Evolutionary conservation across 2,797 vertebrate species (phyloP), one percentile per base, ranked within the genome.

Genomic region (Luscinia megarhynchos): DNA sequence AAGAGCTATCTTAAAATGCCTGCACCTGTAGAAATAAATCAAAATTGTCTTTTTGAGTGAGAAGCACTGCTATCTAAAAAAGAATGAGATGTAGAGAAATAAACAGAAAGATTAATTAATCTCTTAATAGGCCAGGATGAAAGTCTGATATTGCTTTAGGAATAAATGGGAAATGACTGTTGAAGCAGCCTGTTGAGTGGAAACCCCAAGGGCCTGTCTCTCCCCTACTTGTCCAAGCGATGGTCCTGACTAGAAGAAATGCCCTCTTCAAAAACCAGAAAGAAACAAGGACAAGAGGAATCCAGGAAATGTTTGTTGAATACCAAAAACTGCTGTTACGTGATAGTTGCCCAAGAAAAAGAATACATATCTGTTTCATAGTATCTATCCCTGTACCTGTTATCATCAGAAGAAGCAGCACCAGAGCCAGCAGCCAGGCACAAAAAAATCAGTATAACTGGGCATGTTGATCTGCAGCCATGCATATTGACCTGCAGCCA

Each of bases 391-490:
- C 61, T 54, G 27, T 41, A 68, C 40, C 24, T 81, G 55, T 26
- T 16, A 30, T 62, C 17, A 34, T 50, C 24, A 58, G 36, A 20
- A 53, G 41, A 50, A 77, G 29, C 45, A 77, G 22, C 22, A 30
- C 6, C 5, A 48, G 29, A 68, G 15, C 9, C 8, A 87, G 50
- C 0, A 0, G 4, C 2, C 26, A 27, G 22, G 15, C 16, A 43
- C 10, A 48, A 64, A 74, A 55, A 46, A 57, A 26, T 22, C 0
- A 0, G 1, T 43, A 11, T 53, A 57, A 66, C 5, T 29, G 13
- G 32, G 3, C 8, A 9, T 45, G 17, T 12, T 30, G 24, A 26
- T 68, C 30, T 81, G 18, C 23, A 54, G 19, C 4, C n/a, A 24
- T 22, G 14, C 29, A 20, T n/a, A 41, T 4, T 53, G 23, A n/a